phyloP scores from a whole-genome alignment of 1,140 invertebrate genomes.

The Achatina immaculata region DNA sequence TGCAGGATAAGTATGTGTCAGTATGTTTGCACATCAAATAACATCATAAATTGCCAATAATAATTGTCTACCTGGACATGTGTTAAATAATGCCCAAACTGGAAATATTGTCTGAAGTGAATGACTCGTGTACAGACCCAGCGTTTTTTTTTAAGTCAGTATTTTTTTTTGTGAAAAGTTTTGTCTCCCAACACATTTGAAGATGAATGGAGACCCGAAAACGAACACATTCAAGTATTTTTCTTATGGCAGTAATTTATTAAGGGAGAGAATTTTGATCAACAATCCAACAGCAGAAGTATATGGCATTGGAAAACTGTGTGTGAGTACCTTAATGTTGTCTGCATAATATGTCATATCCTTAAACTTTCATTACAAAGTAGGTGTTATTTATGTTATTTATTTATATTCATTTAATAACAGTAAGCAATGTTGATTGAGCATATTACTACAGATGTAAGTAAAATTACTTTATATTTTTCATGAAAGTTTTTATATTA shows the following conservation, averaged over 20 bases:
- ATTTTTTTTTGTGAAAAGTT: neutral
- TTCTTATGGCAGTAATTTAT: constrained; percentile 83
- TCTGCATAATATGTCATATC: no score
- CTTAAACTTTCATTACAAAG: no score
- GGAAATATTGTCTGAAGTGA: neutral
- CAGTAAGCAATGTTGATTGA: no score
- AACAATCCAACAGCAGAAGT: constrained; percentile 79
- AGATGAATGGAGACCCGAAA: constrained; percentile 27
- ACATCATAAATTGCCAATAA: neutral
- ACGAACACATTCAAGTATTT: constrained; percentile 78
- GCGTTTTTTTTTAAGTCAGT: neutral
- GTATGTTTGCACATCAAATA: no score
- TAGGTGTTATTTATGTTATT: no score
- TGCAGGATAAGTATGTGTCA: neutral
- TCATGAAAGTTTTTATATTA: no score
- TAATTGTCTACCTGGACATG: neutral
- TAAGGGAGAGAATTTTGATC: constrained; percentile 78
- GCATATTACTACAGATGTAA: no score
- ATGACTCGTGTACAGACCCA: neutral
- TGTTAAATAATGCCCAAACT: neutral
- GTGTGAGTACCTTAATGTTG: constrained; percentile 47
- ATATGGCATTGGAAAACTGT: constrained; percentile 73
- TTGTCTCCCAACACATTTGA: neutral
- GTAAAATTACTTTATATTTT: no score
- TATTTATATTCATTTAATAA: no score